Conservation (phyloP, 2,888 invertebrate genomes). For the Platynereis dumerilii region DNA sequence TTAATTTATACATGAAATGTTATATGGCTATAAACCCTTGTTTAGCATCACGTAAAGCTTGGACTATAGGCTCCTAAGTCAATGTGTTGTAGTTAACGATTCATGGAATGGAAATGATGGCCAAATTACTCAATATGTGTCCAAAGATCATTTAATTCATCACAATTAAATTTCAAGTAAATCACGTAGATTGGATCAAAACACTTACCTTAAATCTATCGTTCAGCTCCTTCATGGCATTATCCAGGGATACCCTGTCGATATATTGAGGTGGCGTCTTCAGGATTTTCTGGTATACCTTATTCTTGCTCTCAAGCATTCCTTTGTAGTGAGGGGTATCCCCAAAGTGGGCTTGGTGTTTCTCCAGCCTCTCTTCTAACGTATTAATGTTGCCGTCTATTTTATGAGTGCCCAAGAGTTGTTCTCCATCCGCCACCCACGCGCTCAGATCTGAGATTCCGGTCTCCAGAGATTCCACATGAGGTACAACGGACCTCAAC, state of each 20-base stretch:
- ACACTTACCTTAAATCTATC: slow-evolving; percentile 75
- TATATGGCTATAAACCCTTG: too few species aligned
- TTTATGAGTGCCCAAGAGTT: slow-evolving; percentile 70
- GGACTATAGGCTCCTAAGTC: too few species aligned
- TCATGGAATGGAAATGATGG: too few species aligned
- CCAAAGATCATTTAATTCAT: too few species aligned
- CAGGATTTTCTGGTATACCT: slow-evolving; percentile 85
- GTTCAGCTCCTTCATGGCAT: slow-evolving; percentile 80
- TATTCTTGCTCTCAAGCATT: slow-evolving; percentile 93
- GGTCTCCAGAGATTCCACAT: slow-evolving; percentile 87
- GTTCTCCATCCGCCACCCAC: slow-evolving; percentile 87
- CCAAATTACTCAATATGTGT: too few species aligned
- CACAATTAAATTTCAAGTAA: too few species aligned
- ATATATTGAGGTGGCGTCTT: slow-evolving; percentile 79
- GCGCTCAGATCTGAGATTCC: slow-evolving; percentile 84
- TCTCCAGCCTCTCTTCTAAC: slow-evolving; percentile 78
- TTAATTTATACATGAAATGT: too few species aligned
- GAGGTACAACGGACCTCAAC: slow-evolving; percentile 64
- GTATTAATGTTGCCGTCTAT: slow-evolving; percentile 75
- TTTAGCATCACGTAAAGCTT: too few species aligned
- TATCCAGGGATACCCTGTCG: slow-evolving; percentile 72
- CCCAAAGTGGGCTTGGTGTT: slow-evolving; percentile 84
- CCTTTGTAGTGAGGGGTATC: slow-evolving; percentile 89
- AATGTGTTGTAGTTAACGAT: too few species aligned
- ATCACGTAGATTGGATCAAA: too few species aligned